These are phyloP conservation scores for Cisticola juncidis DNA, from an alignment of 2,113 vertebrate genomes.

Conservation along the genomic window DNA sequence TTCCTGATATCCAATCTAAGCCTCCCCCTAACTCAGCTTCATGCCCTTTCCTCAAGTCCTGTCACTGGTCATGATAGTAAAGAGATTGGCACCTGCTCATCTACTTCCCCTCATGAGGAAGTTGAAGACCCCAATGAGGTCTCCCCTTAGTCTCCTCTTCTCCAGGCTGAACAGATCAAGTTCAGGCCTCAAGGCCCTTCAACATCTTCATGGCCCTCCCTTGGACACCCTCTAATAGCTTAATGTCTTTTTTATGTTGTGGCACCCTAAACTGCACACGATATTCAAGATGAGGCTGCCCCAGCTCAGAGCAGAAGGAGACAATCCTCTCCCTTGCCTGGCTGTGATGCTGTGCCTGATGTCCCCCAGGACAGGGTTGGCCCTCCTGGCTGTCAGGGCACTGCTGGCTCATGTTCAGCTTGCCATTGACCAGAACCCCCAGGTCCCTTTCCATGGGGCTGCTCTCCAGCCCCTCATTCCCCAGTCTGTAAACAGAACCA, in stretches of 20 bases:
- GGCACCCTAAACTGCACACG: background rate
- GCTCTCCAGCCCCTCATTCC: background rate
- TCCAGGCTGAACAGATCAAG: background rate
- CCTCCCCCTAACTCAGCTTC: background rate
- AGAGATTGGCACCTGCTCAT: background rate
- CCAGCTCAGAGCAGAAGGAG: accelerated
- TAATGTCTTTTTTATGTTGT: background rate
- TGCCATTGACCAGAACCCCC: accelerated
- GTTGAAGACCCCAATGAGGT: accelerated
- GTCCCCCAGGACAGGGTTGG: accelerated
- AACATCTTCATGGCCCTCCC: background rate
- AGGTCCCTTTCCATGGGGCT: background rate
- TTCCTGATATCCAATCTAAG: background rate
- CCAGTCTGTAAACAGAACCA: accelerated
- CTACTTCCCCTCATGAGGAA: background rate
- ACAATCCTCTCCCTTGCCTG: accelerated
- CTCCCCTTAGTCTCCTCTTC: background rate
- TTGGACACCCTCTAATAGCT: background rate
- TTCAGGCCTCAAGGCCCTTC: background rate
- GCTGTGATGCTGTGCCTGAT: background rate
- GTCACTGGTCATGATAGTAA: background rate
- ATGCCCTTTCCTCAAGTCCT: background rate
- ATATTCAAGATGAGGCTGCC: accelerated
- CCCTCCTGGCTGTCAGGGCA: background rate
- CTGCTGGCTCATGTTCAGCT: background rate